Base-by-base conservation (phyloP, 2,888 invertebrate species). In the Lasioglossum villosulum region DNA sequence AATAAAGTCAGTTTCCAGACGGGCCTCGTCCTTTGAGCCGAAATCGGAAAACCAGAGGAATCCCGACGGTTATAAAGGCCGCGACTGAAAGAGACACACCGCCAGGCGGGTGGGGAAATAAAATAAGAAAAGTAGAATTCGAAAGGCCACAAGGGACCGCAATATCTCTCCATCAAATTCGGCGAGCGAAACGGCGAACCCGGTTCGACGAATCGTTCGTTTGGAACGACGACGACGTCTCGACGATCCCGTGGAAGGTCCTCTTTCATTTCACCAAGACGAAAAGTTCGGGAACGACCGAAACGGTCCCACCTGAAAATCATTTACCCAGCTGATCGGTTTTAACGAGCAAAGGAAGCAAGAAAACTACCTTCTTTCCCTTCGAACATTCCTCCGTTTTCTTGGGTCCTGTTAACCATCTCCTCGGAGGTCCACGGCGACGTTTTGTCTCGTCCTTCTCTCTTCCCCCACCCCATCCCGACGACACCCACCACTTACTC, bases 81-180 rank as follows among this genome's bases (percentile, higher is more conserved):
- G 71, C 71, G 59, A 37, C 70, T 83, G 88, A 78, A 75, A 80
- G 79, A 80, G 88, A 73, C 73, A 82, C 75, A 83, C 78, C 70
- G 71, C 39, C 45, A 42, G 14, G 10, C 39, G 37, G 45, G 72
- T 39, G 52, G n/a, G 66, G 78, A 78, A 78, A 86, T 78, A 80
- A 84, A 76, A 79, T 79, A 73, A 75, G 66, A 56, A 81, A 79
- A 83, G 80, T 78, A 71, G 76, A 86, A 82, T 82, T 75, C 48
- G 85, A 82, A 79, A 86, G 87, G 88, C 84, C 89, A 48, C 86
- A 79, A 75, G 81, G 74, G 63, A 78, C 82, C 71, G 88, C 91
- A 91, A 92, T 92, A 92, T 92, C 91, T 90, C 83, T 92, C 89
- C 87, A 88, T 91, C 86, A 89, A 90, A 89, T 92, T 92, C 90